Conservation (phyloP, 2,797 vertebrate species). For the Bovichtus diacanthus region DNA sequence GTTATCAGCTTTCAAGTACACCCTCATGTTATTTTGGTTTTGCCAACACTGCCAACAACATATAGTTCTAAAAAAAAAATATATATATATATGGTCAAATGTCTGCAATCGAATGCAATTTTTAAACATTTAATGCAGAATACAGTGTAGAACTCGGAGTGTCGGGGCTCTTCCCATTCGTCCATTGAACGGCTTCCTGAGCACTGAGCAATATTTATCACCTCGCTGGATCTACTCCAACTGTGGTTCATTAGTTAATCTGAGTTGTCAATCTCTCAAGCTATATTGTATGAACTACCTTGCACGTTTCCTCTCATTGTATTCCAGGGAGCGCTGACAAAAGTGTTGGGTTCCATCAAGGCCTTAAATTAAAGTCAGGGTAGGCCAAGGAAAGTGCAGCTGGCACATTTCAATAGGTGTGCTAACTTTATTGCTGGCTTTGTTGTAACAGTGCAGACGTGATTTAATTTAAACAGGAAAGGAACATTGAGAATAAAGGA, state of each 20-base stretch:
- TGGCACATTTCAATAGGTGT: neutral
- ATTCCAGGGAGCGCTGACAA: slow-evolving; percentile 41
- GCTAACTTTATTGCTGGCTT: neutral
- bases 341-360: slow-evolving; percentile 47
- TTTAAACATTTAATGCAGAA: neutral
- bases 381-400: neutral
- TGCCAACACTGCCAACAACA: neutral
- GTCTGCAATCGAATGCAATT: neutral
- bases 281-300: slow-evolving; percentile 70
- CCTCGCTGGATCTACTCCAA: slow-evolving; percentile 54
- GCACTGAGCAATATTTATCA: slow-evolving; percentile 60
- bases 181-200: slow-evolving; percentile 64
- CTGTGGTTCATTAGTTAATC: slow-evolving; percentile 64
- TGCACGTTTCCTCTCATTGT: slow-evolving; percentile 80
- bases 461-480: neutral
- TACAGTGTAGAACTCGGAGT: neutral
- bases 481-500: neutral
- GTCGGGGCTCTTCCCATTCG: neutral
- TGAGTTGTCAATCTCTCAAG: slow-evolving; percentile 59
- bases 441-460: neutral
- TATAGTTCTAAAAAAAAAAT: neutral
- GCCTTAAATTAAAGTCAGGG: slow-evolving; percentile 57
- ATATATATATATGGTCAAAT: fast-evolving
- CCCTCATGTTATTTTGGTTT: neutral
- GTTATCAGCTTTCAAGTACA: neutral